Evolutionary conservation across 2,888 invertebrate genomes (phyloP), one percentile per base, ranked within the genome.

Genomic region (Acleris emargana): DNA sequence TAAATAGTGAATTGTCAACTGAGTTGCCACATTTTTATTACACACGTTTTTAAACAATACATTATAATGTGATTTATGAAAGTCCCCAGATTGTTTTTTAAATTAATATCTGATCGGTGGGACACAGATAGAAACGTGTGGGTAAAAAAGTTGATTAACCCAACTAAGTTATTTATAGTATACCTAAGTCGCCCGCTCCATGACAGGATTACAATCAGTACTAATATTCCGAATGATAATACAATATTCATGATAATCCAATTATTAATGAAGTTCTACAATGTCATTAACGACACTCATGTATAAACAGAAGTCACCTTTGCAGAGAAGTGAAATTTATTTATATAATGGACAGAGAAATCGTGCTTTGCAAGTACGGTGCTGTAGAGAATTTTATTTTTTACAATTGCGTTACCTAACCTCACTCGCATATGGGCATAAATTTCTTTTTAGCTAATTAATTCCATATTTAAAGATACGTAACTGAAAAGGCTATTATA

Each of bases 301-400:
- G 6, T 18, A 28, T 63, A 51, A 28, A 18, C 25, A 45, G 17
- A 49, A 62, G 61, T 51, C 51, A 52, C 51, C 51, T 66, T 55
- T 64, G 55, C 60, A 66, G 61, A 57, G 22, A 16, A 45, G 64
- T 61, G 66, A 52, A 66, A 60, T 52, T 51, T 62, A 28, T 66
- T 66, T 66, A 66, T 66, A 47, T 66, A 66, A 66, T 60, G 38
- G 45, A 22, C 42, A 45, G 66, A 18, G 66, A 66, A 66, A 66
- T 66, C 55, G 51, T 55, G 42, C 3, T 50, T 62, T 43, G 38
- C 54, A 18, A 54, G 38, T 51, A 45, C 18, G 43, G 58, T 50
- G 43, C 55, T 55, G 43, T 32, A 22, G 51, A 57, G 60, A 66
- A 66, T 66, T 61, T 61, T 42, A 66, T 57, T 61, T 51, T 57